Evolutionary conservation across 2,797 vertebrate species (phyloP).

Genomic region (Poeciliopsis presidionis): DNA sequence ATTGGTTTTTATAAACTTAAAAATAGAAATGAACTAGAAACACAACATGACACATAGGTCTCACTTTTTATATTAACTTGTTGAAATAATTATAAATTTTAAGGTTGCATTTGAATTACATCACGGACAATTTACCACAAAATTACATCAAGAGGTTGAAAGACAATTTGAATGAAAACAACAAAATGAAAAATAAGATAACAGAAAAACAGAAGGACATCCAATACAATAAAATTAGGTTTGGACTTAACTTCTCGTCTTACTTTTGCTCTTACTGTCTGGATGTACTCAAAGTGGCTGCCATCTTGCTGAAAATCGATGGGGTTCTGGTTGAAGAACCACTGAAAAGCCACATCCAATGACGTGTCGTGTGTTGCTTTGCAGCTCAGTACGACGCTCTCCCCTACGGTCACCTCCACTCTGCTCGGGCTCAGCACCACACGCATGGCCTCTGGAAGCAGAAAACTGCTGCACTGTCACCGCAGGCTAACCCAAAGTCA

Average conservation of each 20-base stretch:
- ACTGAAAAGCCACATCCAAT: constrained; percentile 91
- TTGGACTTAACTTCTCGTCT: constrained; percentile 42
- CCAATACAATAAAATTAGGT: neutral
- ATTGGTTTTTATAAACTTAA: neutral
- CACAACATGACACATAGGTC: neutral
- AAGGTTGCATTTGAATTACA: no score
- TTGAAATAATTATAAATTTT: neutral
- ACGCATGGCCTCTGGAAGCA: constrained; percentile 90
- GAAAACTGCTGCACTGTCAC: constrained; percentile 78
- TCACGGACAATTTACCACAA: neutral
- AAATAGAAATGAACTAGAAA: neutral
- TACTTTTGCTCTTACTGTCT: constrained; percentile 89
- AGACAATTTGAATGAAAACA: neutral
- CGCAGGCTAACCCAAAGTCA: constrained; percentile 65
- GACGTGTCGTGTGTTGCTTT: constrained; percentile 91
- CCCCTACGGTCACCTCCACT: constrained; percentile 93
- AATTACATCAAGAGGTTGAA: neutral
- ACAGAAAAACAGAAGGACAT: neutral
- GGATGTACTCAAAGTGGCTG: constrained; percentile 95
- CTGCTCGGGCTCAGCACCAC: constrained; percentile 91
- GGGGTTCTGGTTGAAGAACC: constrained; percentile 90
- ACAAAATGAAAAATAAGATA: neutral
- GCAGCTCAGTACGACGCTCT: constrained; percentile 96
- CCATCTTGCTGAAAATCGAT: constrained; percentile 91
- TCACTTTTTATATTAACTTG: neutral